phyloP scores from a whole-genome alignment of 2,113 vertebrate species.

The Catharus bicknelli region DNA sequence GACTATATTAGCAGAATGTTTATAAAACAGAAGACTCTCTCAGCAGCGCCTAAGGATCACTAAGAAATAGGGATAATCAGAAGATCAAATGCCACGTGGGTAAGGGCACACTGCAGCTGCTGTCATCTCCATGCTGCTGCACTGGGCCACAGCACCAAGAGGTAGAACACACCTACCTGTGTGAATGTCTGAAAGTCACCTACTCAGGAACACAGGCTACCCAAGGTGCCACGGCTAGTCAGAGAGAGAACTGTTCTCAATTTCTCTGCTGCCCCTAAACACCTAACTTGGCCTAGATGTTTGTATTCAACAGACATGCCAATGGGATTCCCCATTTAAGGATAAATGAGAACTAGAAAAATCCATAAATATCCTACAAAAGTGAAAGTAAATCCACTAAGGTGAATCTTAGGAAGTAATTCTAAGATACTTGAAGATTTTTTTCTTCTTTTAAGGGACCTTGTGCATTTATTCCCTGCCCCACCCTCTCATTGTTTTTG shows the following conservation, averaged over 20 bases:
- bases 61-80: background rate
- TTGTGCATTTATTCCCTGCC: background rate
- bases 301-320: background rate
- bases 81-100: background rate
- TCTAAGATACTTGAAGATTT: background rate
- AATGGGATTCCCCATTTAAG: background rate
- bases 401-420: background rate
- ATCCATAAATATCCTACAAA: background rate
- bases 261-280: background rate
- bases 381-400: background rate
- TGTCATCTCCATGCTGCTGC: accelerated
- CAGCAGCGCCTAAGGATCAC: background rate
- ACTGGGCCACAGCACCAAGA: background rate
- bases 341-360: background rate
- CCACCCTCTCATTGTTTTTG: background rate
- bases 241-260: background rate
- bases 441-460: background rate
- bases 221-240: background rate
- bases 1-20: background rate
- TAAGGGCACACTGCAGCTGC: background rate
- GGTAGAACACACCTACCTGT: background rate
- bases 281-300: background rate
- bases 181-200: accelerated
- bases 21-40: background rate
- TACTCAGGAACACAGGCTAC: background rate